These are phyloP conservation scores for Ennomos erosarius DNA, from an alignment of 2,888 invertebrate genomes.

Conservation along the genomic window DNA sequence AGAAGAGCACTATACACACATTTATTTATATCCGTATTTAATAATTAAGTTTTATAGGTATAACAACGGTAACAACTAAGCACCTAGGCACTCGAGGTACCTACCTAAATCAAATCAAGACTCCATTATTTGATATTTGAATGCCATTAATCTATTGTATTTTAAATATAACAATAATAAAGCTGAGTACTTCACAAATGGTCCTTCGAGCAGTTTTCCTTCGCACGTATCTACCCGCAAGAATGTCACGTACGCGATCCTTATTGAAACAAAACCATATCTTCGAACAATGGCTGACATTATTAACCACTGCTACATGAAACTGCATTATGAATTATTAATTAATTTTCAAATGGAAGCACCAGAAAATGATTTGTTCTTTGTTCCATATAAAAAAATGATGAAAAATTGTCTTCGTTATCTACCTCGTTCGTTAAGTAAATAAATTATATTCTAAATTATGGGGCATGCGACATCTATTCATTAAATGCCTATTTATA, in stretches of 20 bases:
- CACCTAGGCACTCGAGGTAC: too few relatives aligned
- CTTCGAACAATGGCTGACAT: constrained; percentile 34
- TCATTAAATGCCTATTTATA: not conserved
- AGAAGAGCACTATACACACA: too few relatives aligned
- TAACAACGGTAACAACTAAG: too few relatives aligned
- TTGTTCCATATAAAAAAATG: not conserved
- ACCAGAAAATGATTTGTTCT: not conserved
- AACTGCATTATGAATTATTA: constrained; percentile 28
- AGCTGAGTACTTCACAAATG: not conserved
- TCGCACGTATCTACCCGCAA: constrained; percentile 12
- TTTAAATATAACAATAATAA: too few relatives aligned
- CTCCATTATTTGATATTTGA: too few relatives aligned
- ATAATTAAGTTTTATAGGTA: too few relatives aligned
- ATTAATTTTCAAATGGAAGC: constrained; percentile 24
- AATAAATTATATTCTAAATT: too few relatives aligned
- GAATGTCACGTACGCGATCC: constrained; percentile 33
- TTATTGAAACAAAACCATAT: constrained; percentile 33
- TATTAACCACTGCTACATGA: constrained; percentile 22
- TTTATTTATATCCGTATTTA: too few relatives aligned
- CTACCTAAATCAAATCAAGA: too few relatives aligned
- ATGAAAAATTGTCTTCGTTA: not conserved
- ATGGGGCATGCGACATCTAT: too few relatives aligned
- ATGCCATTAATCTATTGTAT: too few relatives aligned
- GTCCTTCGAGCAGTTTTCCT: constrained; percentile 23
- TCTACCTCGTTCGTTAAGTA: too few relatives aligned